A percentile compares a stretch with the other conserved stretches of the same genome.
Conservation (phyloP, 1,140 invertebrate genomes). For the Caerostris darwini region DNA sequence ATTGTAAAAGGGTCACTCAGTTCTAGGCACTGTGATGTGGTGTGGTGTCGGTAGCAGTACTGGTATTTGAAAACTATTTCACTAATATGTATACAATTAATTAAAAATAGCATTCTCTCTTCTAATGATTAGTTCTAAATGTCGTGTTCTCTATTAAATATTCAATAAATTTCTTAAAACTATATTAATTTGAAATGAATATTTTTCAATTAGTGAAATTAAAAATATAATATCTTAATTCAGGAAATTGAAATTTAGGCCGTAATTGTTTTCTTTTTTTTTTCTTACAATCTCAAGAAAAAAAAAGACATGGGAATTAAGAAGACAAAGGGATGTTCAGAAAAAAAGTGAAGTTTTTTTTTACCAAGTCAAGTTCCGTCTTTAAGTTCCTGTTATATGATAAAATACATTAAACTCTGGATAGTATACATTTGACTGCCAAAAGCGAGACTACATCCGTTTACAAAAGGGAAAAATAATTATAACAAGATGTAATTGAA, state of each 20-base stretch:
- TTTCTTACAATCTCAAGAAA: neutral
- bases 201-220: neutral
- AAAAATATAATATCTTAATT: constrained; percentile 5
- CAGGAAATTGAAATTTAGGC: neutral
- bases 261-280: neutral
- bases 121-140: no score
- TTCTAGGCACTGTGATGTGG: no score
- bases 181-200: no score
- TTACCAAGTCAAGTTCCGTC: neutral
- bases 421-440: constrained; percentile 4
- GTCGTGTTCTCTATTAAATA: no score
- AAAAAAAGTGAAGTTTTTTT: neutral
- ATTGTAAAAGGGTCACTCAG: no score
- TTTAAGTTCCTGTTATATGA: neutral
- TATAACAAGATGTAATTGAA: constrained; percentile 47
- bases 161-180: no score
- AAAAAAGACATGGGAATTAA: neutral
- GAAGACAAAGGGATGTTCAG: neutral
- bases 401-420: neutral
- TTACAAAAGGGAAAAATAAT: neutral
- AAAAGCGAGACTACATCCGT: neutral
- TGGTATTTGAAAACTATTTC: no score
- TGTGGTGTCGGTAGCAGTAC: no score
- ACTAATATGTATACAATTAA: no score
- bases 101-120: no score